These are phyloP conservation scores for Forbesichthys agassizii DNA, from an alignment of 2,113 vertebrate genomes.

Conservation along the genomic window DNA sequence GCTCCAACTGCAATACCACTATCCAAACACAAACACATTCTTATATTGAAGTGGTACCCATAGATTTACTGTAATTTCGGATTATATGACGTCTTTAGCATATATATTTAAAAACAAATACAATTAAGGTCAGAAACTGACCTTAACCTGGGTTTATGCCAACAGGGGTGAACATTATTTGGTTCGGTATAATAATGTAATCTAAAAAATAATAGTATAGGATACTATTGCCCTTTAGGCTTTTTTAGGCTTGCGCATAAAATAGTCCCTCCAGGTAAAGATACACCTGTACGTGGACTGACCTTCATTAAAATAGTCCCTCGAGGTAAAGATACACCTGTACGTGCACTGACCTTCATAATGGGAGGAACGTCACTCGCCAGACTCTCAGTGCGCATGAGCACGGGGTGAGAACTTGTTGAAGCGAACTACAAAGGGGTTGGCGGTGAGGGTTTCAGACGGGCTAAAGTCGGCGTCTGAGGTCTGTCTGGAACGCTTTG, in stretches of 20 bases:
- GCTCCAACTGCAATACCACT: not conserved
- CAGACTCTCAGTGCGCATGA: conserved; percentile 55
- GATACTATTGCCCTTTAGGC: no score
- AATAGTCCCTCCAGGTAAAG: no score
- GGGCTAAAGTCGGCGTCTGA: not conserved
- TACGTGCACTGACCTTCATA: conserved; percentile 22
- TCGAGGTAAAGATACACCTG: conserved; percentile 39
- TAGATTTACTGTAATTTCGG: not conserved
- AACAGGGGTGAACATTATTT: no score
- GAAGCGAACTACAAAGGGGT: conserved; percentile 64
- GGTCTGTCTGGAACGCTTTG: no score
- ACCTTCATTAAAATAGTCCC: conserved; percentile 21
- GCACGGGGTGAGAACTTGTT: conserved; percentile 16
- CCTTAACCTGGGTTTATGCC: no score
- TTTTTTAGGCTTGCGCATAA: no score
- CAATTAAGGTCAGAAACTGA: no score
- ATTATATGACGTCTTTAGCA: no score
- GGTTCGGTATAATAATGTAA: no score
- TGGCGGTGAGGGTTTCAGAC: not conserved
- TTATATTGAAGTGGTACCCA: not conserved
- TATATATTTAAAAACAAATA: no score
- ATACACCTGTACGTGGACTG: conserved; percentile 40
- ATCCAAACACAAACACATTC: not conserved
- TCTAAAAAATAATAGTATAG: no score
- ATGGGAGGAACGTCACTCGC: not conserved